Conservation (phyloP, 2,797 vertebrate species). For the Phoeniculus purpureus region DNA sequence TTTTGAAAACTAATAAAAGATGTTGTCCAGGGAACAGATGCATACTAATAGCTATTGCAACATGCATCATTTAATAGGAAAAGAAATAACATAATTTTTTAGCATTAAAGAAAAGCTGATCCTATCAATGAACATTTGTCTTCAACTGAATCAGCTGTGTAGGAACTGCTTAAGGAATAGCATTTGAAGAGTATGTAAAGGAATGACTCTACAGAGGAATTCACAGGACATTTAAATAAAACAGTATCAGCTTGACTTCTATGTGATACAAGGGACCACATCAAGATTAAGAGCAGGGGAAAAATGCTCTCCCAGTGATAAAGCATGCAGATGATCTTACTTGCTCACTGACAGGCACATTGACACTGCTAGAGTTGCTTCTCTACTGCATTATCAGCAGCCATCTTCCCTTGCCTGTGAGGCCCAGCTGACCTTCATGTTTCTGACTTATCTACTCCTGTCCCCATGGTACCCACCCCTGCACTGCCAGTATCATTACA, state of each 20-base stretch:
- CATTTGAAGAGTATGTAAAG: neutral
- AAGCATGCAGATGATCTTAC: neutral
- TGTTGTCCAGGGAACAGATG: neutral
- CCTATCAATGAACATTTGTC: neutral
- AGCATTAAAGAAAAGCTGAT: too few relatives aligned
- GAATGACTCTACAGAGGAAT: neutral
- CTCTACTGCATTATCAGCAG: neutral
- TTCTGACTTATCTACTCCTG: accelerated
- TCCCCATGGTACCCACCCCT: accelerated
- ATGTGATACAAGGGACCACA: neutral
- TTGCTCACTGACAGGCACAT: neutral
- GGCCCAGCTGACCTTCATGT: neutral
- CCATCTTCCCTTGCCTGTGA: neutral
- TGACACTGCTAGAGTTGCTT: accelerated
- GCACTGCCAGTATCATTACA: neutral
- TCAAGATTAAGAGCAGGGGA: neutral
- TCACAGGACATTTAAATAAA: neutral
- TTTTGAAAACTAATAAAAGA: neutral
- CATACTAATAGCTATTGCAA: neutral
- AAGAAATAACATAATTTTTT: too few relatives aligned
- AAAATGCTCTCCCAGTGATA: accelerated
- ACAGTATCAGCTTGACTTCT: neutral
- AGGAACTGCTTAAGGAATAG: neutral
- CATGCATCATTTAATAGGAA: neutral
- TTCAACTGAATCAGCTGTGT: neutral